These are phyloP conservation scores for Peromyscus leucopus DNA, from an alignment of 2,113 vertebrate species.

Conservation along the genomic window DNA sequence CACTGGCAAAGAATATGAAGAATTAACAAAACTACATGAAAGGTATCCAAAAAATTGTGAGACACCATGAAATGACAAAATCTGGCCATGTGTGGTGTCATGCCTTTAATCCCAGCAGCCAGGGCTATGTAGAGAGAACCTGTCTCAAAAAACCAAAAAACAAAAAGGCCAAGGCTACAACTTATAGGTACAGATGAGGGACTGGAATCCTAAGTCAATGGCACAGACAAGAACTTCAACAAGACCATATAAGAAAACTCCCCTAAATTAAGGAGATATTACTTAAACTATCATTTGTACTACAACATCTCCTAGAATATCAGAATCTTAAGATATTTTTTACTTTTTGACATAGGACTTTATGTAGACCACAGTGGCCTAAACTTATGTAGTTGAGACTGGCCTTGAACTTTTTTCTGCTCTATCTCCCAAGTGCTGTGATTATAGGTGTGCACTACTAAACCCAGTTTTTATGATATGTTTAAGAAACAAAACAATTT, in stretches of 20 bases:
- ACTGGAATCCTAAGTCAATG: background rate
- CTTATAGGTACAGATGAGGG: background rate
- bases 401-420: background rate
- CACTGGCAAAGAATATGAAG: background rate
- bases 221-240: background rate
- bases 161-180: background rate
- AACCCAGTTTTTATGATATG: background rate
- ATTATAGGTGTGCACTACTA: background rate
- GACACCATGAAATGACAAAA: background rate
- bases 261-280: background rate
- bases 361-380: background rate
- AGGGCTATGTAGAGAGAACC: background rate
- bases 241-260: background rate
- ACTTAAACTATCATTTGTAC: slow-evolving; percentile 5
- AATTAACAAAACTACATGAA: background rate
- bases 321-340: slow-evolving; percentile 22
- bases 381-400: background rate
- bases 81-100: background rate
- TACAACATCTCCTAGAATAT: slow-evolving; percentile 12
- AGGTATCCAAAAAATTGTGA: background rate
- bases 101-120: background rate
- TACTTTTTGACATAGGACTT: background rate
- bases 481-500: background rate
- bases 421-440: background rate
- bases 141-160: background rate